Base-by-base conservation (phyloP, 2,888 invertebrate genomes). In the Napeogenes inachia region DNA sequence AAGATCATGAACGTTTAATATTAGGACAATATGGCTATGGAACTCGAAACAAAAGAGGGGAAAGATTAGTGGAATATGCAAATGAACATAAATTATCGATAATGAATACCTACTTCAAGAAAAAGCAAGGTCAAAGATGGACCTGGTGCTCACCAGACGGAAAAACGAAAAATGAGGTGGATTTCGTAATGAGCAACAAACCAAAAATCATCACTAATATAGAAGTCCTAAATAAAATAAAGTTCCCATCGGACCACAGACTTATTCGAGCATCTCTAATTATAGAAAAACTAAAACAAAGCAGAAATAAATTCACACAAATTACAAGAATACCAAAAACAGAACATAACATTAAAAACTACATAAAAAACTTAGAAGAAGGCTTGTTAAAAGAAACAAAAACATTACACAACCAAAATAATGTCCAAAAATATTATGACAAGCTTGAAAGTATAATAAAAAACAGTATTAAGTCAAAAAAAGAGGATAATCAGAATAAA, bases 61-160 rank as follows among this genome's bases (percentile, higher is more conserved):
- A 38, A 4, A 45, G 58, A 4, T 55, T 68, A 4, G 47, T 68
- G 30, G 45, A 67, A 33, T 63, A 57, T 56, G 64, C 68, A 0
- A 21, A 56, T 4, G 62, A 66, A 55, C 4, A 70, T 4, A 65
- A 68, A 12, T 38, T 68, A n/a, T 10, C 45, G 45, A 59, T 66
- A 33, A 65, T 70, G 56, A 63, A 70, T n/a, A 63, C 65, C 3
- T 21, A 21, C 21, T 21, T 57, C 21, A 62, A 64, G n/a, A 57
- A 38, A 13, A 54, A 50, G 13, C 13, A 13, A 42, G 13, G 33
- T 4, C 55, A 50, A 12, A 56, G 50, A 21, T 21, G 21, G 21
- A 21, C 21, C 21, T 21, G 21, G 21, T 21, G 21, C 1, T 21
- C 21, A 21, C 63, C 66, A 4, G 54, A 59, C 46, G 10, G 54